Base-by-base conservation (phyloP, 1,140 invertebrate species). In the Zaprionus tsacasi region DNA sequence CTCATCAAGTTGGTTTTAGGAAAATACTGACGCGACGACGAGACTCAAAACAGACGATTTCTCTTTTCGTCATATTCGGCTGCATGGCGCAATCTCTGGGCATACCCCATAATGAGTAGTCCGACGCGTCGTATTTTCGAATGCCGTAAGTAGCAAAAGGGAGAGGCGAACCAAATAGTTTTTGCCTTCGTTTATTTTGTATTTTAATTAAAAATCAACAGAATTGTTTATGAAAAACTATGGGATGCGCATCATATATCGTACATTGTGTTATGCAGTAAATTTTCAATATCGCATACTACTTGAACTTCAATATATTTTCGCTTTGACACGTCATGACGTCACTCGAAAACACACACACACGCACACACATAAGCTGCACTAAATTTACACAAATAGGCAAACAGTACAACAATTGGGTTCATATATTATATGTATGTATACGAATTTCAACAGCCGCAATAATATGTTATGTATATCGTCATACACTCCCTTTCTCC, bases 81-180 rank as follows among this genome's bases (percentile, higher is more conserved):
- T 78, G 83, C 83, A 87, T 87, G 83, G 73, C 85, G 82, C 83
- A 87, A 87, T 87, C 78, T 76, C 63, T 76, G 79, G 76, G 65
- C 79, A 82, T 65, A 68, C 82, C 61, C 71, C 40, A 15, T 45
- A 69, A 63, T 69, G 57, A 48, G 70, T 66, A 33, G 30, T 25
- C 33, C 11, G 45, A 50, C 45, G 45, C 45, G 45, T 50, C 45
- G 40, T 6, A 45, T 45, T 8, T 15, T 45, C n/a, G 40, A 45
- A 45, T 45, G 40, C 40, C 40, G 17, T 50, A 50, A 50, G 43
- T 60, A 13, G 71, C 36, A 7, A 33, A 70, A 63, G 66, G 58
- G 58, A 63, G 50, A 61, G 50, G 58, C 58, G 10, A 60, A 60
- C 40, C 12, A 25, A 45, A 45, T 45, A 45, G 45, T 10, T 50